Evolutionary conservation across 2,888 invertebrate genomes (phyloP).

Genomic region (Leptopilina drosophilae): DNA sequence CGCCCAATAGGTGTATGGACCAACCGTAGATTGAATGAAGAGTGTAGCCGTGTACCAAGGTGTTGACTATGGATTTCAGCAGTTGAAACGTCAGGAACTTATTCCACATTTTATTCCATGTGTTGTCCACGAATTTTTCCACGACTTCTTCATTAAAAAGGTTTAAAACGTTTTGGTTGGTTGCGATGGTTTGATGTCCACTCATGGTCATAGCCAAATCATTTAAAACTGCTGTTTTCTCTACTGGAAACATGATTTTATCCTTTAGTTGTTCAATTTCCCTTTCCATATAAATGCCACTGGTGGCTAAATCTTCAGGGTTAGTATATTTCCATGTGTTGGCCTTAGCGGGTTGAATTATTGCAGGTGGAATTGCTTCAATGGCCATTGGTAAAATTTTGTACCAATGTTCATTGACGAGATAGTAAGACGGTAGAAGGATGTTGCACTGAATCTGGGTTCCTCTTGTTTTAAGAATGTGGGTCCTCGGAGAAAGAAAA

Average conservation of each 20-base stretch:
- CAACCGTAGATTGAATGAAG: too few species aligned
- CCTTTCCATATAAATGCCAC: conserved; percentile 45
- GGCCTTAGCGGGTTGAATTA: conserved; percentile 10
- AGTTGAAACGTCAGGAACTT: background rate
- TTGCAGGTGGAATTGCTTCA: background rate
- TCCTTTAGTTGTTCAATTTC: conserved; percentile 43
- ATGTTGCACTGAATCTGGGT: too few species aligned
- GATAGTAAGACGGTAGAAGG: too few species aligned
- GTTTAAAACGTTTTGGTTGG: background rate
- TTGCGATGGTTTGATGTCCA: background rate
- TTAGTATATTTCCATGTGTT: conserved; percentile 34
- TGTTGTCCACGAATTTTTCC: background rate
- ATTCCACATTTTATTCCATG: conserved; percentile 3
- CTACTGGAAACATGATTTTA: conserved; percentile 44
- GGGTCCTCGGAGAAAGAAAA: too few species aligned
- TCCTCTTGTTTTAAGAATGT: too few species aligned
- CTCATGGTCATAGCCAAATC: background rate
- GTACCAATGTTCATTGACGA: too few species aligned
- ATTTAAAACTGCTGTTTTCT: background rate
- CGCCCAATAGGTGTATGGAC: background rate
- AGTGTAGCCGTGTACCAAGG: too few species aligned
- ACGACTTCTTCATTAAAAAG: conserved; percentile 7
- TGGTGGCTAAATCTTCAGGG: conserved; percentile 40
- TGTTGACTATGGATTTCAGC: too few species aligned
- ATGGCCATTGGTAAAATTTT: too few species aligned